Base-by-base conservation (phyloP, 2,113 vertebrate genomes). In the Nestor notabilis region DNA sequence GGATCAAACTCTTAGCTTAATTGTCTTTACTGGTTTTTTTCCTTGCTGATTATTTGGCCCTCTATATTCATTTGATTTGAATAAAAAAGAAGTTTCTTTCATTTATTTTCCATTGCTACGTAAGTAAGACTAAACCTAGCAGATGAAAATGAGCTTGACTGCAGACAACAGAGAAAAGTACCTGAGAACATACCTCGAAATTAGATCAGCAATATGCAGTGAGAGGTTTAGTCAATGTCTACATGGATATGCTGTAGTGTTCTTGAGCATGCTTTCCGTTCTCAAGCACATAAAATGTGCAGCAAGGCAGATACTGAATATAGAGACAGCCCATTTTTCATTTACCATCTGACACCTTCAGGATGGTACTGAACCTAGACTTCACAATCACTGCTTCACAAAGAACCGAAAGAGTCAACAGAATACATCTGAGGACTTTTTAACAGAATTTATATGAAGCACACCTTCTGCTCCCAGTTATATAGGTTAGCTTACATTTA, bases 1-100 rank as follows among this genome's bases (percentile, higher is more conserved):
- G 74, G 28, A 78, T 77, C 69, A 90, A 94, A 81, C 17, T 55
- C 83, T 70, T 53, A 60, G 71, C 27, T 83, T 83, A 88, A 89
- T 95, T 70, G 43, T 46, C 50, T 89, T 92, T 75, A 14, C 43
- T 90, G 21, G 10, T 90, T 56, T 87, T 87, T 87, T 69, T 88
- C 50, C 74, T 89, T 90, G 35, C 13, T 93, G 69, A 81, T 81
- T 86, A 92, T 96, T 90, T 94, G 43, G 23, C 76, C 53, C 14
- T 89, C 72, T 75, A 55, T 89, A 89, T 71, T 95, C 11, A 78
- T 80, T 87, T 90, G 8, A 72, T 64, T 58, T 17, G 20, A 85
- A n/a, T 55, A 5, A 23, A 84, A 72, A 41, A 61, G 17, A 39
- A 9, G 1, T 18, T 89, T 55, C 3, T 89, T 75, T 70, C 2